Evolutionary conservation across 2,888 invertebrate genomes (phyloP), one percentile per base, ranked within the genome.

Genomic region (Cryptophagus acutangulus): DNA sequence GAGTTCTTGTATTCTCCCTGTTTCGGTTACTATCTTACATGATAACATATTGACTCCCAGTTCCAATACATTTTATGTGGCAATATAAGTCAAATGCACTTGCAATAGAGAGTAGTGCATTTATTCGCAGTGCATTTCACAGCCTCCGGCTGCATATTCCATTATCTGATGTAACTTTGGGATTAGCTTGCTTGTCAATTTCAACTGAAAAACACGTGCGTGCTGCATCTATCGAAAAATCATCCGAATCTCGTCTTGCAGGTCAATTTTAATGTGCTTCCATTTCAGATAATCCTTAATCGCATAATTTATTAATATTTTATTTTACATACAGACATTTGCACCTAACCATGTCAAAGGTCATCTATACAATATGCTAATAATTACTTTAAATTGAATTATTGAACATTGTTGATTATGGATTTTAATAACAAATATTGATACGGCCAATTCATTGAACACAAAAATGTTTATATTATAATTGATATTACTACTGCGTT

Each of bases 141-240:
- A 53, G 53, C 55, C 54, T 42, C 29, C 36, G 48, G 51, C n/a
- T n/a, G 47, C 40, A 34, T 43, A 36, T 36, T 30, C 33, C 17
- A 46, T n/a, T n/a, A 50, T 53, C 59, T 61, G 58, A 59, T 59
- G 59, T 56, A 59, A 60, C 52, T 46, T 51, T 40, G 30, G 33
- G 36, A 48, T 41, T 41, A 48, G 53, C 57, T 56, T 46, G 42
- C 48, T 12, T 29, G 52, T 52, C 56, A 54, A 20, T 20, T 20
- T 6, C 20, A 20, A 20, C 9, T 20, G 9, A 20, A 20, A 20
- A 20, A 20, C 6, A 20, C 6, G 20, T 20, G 9, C 20, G 9
- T 6, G 9, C 6, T 20, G 20, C 9, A 6, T 20, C 20, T 20
- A 20, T 20, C 6, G 6, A 9, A 20, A 20, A 20, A 8, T 20